A percentile compares a stretch with the other conserved stretches of the same genome.
Conservation (phyloP, 2,888 invertebrate genomes). For the Caenorhabditis uteleia region DNA sequence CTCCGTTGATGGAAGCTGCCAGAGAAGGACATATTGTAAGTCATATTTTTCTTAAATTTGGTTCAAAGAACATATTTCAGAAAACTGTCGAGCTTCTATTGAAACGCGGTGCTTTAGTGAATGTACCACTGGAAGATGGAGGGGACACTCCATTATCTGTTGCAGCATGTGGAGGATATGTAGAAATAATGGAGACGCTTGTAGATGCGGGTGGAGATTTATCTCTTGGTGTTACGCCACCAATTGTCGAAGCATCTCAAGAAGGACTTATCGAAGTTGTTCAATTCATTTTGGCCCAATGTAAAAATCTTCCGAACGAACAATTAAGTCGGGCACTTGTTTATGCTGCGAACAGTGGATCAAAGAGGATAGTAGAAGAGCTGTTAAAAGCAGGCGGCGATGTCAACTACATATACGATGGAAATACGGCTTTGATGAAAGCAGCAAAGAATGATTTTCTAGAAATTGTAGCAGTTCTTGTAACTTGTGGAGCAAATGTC, state of each 20-base stretch:
- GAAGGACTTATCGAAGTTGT: conserved; percentile 95
- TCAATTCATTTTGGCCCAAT: conserved; percentile 69
- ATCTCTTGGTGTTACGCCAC: conserved; percentile 92
- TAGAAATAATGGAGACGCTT: conserved; percentile 89
- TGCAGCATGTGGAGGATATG: conserved; percentile 88
- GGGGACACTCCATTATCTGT: conserved; percentile 93
- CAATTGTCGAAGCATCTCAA: conserved; percentile 97
- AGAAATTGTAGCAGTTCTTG: conserved; percentile 93
- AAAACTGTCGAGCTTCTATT: conserved; percentile 94
- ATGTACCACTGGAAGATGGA: conserved; percentile 97
- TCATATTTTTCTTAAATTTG: background rate
- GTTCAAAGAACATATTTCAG: conserved; percentile 76
- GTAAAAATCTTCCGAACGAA: conserved; percentile 14
- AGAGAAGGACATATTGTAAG: conserved; percentile 76
- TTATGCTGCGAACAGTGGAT: conserved; percentile 14
- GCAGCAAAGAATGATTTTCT: conserved; percentile 94
- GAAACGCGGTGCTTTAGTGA: conserved; percentile 82
- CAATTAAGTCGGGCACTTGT: conserved; percentile 22
- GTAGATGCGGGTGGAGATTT: conserved; percentile 93
- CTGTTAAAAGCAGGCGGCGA: conserved; percentile 82
- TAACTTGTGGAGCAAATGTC: conserved; percentile 84
- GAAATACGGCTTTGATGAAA: conserved; percentile 96
- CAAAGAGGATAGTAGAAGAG: conserved; percentile 89
- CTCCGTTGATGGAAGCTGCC: conserved; percentile 98
- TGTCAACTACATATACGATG: conserved; percentile 96